Base-by-base conservation (phyloP, 2,888 invertebrate species). In the Odontothrips loti region DNA sequence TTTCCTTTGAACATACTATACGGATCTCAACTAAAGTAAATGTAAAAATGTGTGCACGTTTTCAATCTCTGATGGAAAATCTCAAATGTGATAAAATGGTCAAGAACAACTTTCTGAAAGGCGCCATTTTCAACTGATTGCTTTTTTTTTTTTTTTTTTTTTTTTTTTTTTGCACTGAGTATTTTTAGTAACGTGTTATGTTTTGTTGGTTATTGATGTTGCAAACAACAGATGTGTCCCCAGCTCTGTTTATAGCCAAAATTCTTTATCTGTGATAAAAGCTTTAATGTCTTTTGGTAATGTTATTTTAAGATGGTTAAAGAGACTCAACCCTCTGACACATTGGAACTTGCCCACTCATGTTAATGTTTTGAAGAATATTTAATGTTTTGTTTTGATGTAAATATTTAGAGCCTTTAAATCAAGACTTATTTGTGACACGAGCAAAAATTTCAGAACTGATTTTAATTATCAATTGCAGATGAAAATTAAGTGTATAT, bases 201-300 rank as follows among this genome's bases (percentile, higher is more conserved):
- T 17, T 58, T 58, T 58, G 58, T 11, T 58, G n/a, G 20, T 58
- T 27, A 27, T 27, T 75, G 23, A 27, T 75, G 12, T 75, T 8
- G 11, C 12, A 58, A 1, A 58, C 27, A 3, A 75, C 68, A 27
- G 68, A 75, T 75, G 11, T 75, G 23, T 27, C 23, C 27, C 68
- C 23, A 27, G n/a, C 23, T 75, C 27, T 75, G 4, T 68, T 68
- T 68, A n/a, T 23, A 27, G 23, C 68, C 68, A 75, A 75, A 75
- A 75, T 75, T 75, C 23, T 27, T 27, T 27, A 75, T 75, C 68
- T 75, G 68, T 75, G 68, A 75, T 75, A 75, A 75, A 27, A 75
- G 68, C 68, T 75, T 75, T 75, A 58, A 75, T 27, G n/a, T 58
- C 17, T 58, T 11, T 75, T 23, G 68, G 68, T 0, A 58, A 58